Percentiles rank a stretch among this genome's conserved stretches.
Evolutionary conservation across 2,797 vertebrate species (phyloP).

Genomic region (Acanthornis magna): DNA sequence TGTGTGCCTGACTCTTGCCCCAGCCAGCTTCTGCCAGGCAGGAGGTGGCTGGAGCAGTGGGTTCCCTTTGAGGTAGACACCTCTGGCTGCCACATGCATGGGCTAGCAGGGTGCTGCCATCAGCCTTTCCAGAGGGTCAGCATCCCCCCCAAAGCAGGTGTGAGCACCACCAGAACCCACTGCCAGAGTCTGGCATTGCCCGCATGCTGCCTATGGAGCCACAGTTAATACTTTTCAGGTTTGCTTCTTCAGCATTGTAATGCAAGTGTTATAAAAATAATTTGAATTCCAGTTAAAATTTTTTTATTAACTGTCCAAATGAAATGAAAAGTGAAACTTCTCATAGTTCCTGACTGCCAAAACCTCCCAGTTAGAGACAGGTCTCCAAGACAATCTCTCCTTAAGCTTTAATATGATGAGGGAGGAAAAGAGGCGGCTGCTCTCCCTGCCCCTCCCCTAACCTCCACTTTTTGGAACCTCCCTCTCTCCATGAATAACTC

Average conservation of each 20-base stretch:
- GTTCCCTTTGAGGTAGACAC: neutral
- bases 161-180: neutral
- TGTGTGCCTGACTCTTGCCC: neutral
- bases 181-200: conserved; percentile 37
- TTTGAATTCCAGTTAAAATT: neutral
- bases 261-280: conserved; percentile 16
- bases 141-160: neutral
- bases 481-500: conserved; percentile 43
- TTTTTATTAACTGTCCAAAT: conserved; percentile 31
- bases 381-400: neutral
- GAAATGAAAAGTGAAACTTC: conserved; percentile 6
- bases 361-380: neutral
- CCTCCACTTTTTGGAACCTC: conserved; percentile 46
- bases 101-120: neutral
- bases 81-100: neutral
- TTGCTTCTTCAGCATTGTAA: conserved; percentile 36
- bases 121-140: neutral
- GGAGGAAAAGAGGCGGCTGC: conserved; percentile 7
- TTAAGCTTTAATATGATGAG: neutral
- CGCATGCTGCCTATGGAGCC: neutral
- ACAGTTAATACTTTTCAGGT: conserved; percentile 35
- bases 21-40: neutral
- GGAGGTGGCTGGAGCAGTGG: neutral
- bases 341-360: neutral
- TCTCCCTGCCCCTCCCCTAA: conserved; percentile 37